These are phyloP conservation scores for Tenthredo livida DNA, from an alignment of 2,888 invertebrate genomes.

Conservation along the genomic window DNA sequence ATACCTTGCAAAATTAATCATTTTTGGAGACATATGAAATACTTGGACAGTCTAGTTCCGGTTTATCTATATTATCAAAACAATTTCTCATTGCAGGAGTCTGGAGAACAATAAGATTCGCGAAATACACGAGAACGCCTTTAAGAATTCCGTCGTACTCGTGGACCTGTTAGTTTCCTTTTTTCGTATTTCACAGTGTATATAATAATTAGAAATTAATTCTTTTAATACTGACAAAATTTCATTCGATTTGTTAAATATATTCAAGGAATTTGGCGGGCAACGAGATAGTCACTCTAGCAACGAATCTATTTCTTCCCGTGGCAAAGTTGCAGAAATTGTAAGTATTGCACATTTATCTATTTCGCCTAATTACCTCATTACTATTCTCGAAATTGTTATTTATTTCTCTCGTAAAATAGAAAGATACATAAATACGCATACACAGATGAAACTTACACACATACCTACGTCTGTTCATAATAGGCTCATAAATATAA, in stretches of 20 bases:
- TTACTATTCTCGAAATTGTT: background rate
- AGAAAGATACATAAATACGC: background rate
- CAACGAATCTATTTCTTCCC: conserved; percentile 76
- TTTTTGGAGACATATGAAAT: background rate
- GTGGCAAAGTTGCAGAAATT: conserved; percentile 78
- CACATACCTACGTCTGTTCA: background rate
- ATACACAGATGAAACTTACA: background rate
- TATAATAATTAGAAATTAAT: conserved; percentile 10
- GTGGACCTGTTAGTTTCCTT: conserved; percentile 79
- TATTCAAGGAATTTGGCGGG: conserved; percentile 78
- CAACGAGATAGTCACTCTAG: conserved; percentile 78
- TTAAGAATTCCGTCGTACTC: conserved; percentile 77
- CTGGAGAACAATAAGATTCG: conserved; percentile 77
- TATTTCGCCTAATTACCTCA: background rate
- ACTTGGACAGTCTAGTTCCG: background rate
- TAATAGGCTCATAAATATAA: background rate
- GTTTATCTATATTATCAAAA: background rate
- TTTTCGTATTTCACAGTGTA: background rate
- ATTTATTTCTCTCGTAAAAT: background rate
- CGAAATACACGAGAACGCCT: conserved; percentile 77
- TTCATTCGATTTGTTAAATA: conserved; percentile 44
- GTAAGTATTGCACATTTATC: conserved; percentile 76
- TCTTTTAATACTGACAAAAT: background rate
- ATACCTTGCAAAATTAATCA: no score
- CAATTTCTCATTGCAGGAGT: conserved; percentile 66